A percentile compares a stretch with the other conserved stretches of the same genome.
phyloP scores from a whole-genome alignment of 1,140 invertebrate genomes.

The Lordiphosa clarofinis region DNA sequence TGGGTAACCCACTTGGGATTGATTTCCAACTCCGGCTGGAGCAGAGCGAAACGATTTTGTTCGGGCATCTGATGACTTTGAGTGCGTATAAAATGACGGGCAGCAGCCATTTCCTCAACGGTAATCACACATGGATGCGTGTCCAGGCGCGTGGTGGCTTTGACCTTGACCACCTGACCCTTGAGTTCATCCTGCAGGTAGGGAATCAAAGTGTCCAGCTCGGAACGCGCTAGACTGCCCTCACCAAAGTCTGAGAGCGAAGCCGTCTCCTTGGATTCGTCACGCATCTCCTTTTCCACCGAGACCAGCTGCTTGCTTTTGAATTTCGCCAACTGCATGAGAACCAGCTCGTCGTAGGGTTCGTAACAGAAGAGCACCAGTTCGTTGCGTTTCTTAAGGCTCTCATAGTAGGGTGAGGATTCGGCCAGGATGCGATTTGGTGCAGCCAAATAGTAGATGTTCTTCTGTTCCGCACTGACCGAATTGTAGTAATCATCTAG shows the following conservation, averaged over 20 bases:
- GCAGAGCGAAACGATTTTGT: conserved; percentile 90
- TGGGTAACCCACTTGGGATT: conserved; percentile 88
- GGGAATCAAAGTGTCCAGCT: conserved; percentile 87
- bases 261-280: conserved; percentile 82
- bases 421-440: conserved; percentile 95
- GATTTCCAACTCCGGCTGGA: conserved; percentile 95
- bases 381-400: conserved; percentile 90
- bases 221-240: conserved; percentile 85
- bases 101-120: conserved; percentile 97
- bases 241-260: conserved; percentile 81
- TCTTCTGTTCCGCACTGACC: conserved; percentile 89
- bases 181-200: conserved; percentile 89
- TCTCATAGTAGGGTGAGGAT: conserved; percentile 96
- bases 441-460: conserved; percentile 96
- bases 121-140: conserved; percentile 96
- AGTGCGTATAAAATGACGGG: conserved; percentile 95
- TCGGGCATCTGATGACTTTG: conserved; percentile 91
- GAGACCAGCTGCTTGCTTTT: conserved; percentile 90
- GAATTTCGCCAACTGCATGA: conserved; percentile 94
- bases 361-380: conserved; percentile 98
- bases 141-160: conserved; percentile 90
- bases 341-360: conserved; percentile 96
- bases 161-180: conserved; percentile 89
- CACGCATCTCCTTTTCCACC: conserved; percentile 96
- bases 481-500: conserved; percentile 91